Evolutionary conservation across 2,888 invertebrate genomes (phyloP).

Genomic region (Acronicta aceris): DNA sequence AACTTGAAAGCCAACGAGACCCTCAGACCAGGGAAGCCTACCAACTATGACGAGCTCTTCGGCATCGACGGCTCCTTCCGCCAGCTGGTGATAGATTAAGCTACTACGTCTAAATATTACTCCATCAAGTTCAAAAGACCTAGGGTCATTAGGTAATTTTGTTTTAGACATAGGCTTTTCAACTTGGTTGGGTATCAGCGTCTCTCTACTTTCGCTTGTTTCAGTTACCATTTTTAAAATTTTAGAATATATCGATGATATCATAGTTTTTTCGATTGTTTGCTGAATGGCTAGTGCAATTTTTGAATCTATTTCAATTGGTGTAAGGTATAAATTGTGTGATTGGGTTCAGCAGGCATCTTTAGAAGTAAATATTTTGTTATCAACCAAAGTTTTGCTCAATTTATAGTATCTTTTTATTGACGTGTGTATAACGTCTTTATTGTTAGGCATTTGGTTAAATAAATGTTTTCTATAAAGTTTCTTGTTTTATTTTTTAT

Average conservation of each 20-base stretch:
- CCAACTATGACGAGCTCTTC: conserved; percentile 95
- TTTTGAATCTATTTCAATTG: conserved; percentile 13
- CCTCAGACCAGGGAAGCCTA: conserved; percentile 95
- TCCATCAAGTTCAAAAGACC: conserved; percentile 48
- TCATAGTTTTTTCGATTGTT: conserved; percentile 36
- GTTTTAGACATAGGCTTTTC: conserved; percentile 27
- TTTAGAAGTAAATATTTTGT: conserved; percentile 56
- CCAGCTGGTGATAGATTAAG: conserved; percentile 94
- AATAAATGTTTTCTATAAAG: conserved; percentile 62
- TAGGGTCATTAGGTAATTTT: background rate
- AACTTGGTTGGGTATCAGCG: conserved; percentile 56
- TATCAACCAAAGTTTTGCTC: conserved; percentile 81
- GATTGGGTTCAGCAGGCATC: conserved; percentile 48
- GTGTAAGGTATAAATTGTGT: conserved; percentile 27
- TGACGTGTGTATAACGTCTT: conserved; percentile 62
- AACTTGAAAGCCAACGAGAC: conserved; percentile 93
- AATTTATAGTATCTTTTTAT: conserved; percentile 66
- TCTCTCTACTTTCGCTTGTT: conserved; percentile 73
- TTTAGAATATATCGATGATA: conserved; percentile 52
- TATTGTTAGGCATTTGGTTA: conserved; percentile 69
- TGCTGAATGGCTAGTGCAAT: conserved; percentile 26
- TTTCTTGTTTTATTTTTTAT: conserved; percentile 23
- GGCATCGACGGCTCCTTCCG: conserved; percentile 97
- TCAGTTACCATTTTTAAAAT: conserved; percentile 70
- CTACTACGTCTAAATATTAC: conserved; percentile 22